Evolutionary conservation across 2,888 invertebrate genomes (phyloP).

Genomic region (Pheosia gnoma): DNA sequence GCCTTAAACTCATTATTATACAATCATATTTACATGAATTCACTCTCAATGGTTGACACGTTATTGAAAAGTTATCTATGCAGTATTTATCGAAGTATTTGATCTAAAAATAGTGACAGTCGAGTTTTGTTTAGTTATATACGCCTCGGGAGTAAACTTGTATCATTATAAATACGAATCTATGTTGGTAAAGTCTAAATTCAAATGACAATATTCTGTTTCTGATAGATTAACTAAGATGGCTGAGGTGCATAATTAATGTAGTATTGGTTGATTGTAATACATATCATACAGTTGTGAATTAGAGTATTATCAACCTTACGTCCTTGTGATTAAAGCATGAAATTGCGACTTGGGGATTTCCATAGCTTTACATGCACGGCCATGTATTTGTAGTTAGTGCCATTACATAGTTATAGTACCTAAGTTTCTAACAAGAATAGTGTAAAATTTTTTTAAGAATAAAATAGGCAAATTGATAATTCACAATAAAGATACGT

Average conservation of each 20-base stretch:
- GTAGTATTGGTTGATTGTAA: not conserved
- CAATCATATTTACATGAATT: not conserved
- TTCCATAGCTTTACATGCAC: not conserved
- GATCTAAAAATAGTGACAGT: not conserved
- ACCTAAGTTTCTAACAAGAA: too few species aligned
- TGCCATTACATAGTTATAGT: slow-evolving; percentile 10
- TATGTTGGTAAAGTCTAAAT: not conserved
- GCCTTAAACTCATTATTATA: not conserved
- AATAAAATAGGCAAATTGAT: too few species aligned
- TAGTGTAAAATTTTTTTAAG: too few species aligned
- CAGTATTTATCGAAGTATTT: not conserved
- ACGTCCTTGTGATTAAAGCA: slow-evolving; percentile 9
- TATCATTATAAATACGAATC: not conserved
- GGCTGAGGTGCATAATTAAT: not conserved
- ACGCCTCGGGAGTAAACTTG: not conserved
- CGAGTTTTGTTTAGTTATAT: not conserved
- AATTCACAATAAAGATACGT: too few species aligned
- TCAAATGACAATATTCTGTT: not conserved
- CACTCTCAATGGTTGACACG: not conserved
- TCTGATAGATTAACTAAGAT: too few species aligned
- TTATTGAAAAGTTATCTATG: not conserved
- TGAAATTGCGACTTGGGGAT: not conserved
- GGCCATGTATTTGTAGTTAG: slow-evolving; percentile 7
- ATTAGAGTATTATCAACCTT: slow-evolving; percentile 6
- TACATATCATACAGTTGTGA: slow-evolving; percentile 1